Conservation (phyloP, 2,113 vertebrate species). For the Turnix velox region DNA sequence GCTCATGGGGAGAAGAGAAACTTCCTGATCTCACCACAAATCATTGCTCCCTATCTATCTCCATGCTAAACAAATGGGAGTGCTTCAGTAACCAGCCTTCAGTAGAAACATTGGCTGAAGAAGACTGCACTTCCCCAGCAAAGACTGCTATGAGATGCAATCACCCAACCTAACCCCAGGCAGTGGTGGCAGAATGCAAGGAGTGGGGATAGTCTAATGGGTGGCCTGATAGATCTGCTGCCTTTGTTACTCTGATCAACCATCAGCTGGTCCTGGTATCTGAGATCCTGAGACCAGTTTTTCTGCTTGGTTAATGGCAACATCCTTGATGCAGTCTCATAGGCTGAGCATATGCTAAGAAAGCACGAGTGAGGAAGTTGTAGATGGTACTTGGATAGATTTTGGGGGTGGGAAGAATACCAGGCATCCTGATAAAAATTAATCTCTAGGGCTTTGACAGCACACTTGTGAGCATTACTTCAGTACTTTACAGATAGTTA, state of each 20-base stretch:
- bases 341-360: background rate
- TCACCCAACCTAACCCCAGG: background rate
- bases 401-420: background rate
- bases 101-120: background rate
- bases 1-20: background rate
- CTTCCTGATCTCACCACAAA: constrained; percentile 8
- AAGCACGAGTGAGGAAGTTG: background rate
- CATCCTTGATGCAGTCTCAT: background rate
- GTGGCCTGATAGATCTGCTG: background rate
- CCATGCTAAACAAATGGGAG: background rate
- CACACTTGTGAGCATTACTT: background rate
- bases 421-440: background rate
- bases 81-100: background rate
- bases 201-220: background rate
- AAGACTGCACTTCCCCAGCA: background rate
- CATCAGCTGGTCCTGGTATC: background rate
- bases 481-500: background rate
- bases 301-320: background rate
- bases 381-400: background rate
- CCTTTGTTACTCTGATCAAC: background rate
- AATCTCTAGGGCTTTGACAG: background rate
- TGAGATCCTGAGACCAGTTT: background rate
- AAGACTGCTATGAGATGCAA: background rate
- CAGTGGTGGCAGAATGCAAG: background rate
- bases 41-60: background rate